Percentiles rank a stretch among this genome's conserved stretches.
Evolutionary conservation across 1,140 invertebrate genomes (phyloP).

Genomic region (Zaprionus taronus): DNA sequence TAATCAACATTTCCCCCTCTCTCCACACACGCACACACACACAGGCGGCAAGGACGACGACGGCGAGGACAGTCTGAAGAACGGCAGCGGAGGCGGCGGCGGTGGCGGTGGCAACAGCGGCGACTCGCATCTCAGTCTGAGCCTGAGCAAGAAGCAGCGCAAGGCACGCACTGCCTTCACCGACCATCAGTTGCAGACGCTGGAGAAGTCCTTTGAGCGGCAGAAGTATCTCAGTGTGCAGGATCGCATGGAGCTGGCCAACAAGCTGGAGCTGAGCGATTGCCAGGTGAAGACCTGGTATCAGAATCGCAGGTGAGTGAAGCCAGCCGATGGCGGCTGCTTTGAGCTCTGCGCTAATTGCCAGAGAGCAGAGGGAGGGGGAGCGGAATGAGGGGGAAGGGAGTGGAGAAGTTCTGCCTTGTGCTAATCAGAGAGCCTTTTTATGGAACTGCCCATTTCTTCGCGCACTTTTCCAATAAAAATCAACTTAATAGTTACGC

Average conservation of each 20-base stretch:
- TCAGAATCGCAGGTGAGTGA: conserved; percentile 92
- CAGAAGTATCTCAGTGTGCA: conserved; percentile 99
- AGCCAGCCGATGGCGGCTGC: conserved; percentile 74
- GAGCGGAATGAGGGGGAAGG: neutral
- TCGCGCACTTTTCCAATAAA: conserved; percentile 80
- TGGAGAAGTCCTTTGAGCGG: conserved; percentile 98
- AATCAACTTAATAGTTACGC: conserved; percentile 60
- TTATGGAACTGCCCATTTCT: conserved; percentile 76
- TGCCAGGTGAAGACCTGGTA: conserved; percentile 99
- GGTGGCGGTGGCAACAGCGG: conserved; percentile 63
- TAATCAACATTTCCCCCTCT: neutral
- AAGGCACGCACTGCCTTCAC: conserved; percentile 99
- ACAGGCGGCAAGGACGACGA: conserved; percentile 84
- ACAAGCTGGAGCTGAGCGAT: conserved; percentile 97
- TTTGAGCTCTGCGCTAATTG: conserved; percentile 85
- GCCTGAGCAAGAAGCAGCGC: conserved; percentile 95
- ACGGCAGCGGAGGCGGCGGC: conserved; percentile 63
- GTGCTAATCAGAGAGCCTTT: conserved; percentile 71
- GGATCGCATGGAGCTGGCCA: conserved; percentile 98
- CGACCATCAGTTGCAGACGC: conserved; percentile 97
- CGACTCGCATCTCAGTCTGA: conserved; percentile 84
- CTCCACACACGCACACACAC: neutral
- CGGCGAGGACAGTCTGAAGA: conserved; percentile 76
- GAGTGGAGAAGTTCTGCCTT: neutral
- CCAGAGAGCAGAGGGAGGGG: neutral